phyloP scores from a whole-genome alignment of 2,888 invertebrate genomes.

The Hemistola chrysoprasaria region DNA sequence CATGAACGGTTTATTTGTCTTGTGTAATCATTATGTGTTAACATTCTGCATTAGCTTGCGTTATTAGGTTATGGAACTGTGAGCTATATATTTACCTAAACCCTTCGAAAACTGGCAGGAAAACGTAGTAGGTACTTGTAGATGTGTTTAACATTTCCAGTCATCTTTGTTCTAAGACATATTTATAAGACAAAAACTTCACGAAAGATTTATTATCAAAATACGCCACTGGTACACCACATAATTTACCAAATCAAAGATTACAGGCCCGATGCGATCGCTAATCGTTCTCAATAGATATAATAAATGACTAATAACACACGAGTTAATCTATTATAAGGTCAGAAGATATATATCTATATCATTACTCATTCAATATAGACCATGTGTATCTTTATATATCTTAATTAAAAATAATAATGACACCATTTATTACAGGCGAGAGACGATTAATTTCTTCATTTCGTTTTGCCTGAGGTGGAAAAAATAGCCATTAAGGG shows the following conservation, averaged over 20 bases:
- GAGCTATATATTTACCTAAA: too few relatives aligned
- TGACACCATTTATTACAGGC: slow-evolving; percentile 37
- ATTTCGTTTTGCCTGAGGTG: slow-evolving; percentile 33
- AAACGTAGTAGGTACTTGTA: too few relatives aligned
- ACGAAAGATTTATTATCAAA: too few relatives aligned
- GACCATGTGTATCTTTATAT: slow-evolving; percentile 34
- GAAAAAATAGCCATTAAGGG: slow-evolving; percentile 9
- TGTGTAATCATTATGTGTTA: too few relatives aligned
- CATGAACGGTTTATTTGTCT: too few relatives aligned
- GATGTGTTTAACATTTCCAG: too few relatives aligned
- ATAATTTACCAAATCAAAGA: slow-evolving; percentile 1
- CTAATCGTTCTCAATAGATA: slow-evolving; percentile 6
- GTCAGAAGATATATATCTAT: slow-evolving; percentile 29
- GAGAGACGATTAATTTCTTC: slow-evolving; percentile 42
- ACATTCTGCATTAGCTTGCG: too few relatives aligned
- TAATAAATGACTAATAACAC: slow-evolving; percentile 27
- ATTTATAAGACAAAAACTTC: too few relatives aligned
- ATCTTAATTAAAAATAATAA: slow-evolving; percentile 44
- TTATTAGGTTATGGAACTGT: too few relatives aligned
- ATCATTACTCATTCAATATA: slow-evolving; percentile 34
- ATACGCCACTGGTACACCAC: not conserved
- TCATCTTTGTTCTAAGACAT: too few relatives aligned
- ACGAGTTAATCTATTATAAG: slow-evolving; percentile 27
- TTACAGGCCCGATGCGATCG: not conserved
- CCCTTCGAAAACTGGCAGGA: too few relatives aligned